Percentiles rank a stretch among this genome's conserved stretches.
Conservation (phyloP, 92 coral and sea anemone genomes). For the Blastomussa wellsi region DNA sequence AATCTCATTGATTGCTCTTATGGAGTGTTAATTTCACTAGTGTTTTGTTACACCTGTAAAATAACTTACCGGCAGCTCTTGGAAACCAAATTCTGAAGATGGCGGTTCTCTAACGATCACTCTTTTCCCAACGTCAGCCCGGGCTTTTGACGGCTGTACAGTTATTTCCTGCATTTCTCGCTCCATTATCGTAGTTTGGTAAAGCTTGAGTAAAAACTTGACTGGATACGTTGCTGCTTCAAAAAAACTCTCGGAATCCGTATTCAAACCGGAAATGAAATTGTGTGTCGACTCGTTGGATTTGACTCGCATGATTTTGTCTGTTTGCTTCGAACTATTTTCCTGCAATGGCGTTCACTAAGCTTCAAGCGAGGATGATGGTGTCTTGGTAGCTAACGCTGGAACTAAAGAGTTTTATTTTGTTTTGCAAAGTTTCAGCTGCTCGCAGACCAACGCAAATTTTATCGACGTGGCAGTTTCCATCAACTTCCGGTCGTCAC, state of each 20-base stretch:
- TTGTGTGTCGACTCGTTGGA: neutral
- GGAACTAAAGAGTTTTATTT: neutral
- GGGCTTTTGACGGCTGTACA: slow-evolving; percentile 56
- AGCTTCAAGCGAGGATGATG: neutral
- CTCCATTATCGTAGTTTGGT: slow-evolving; percentile 70
- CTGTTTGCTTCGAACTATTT: neutral
- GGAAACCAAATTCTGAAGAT: slow-evolving; percentile 62
- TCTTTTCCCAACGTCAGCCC: slow-evolving; percentile 43
- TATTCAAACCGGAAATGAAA: slow-evolving; percentile 29
- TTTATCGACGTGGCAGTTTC: slow-evolving; percentile 43
- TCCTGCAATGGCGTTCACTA: neutral
- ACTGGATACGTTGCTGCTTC: slow-evolving; percentile 71
- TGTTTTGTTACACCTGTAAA: neutral
- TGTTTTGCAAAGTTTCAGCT: slow-evolving; percentile 12
- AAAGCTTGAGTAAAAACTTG: slow-evolving; percentile 69
- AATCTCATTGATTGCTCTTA: neutral
- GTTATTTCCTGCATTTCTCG: slow-evolving; percentile 65
- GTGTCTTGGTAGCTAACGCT: neutral
- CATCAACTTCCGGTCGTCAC: slow-evolving; percentile 38
- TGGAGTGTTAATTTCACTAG: neutral
- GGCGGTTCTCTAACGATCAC: slow-evolving; percentile 61
- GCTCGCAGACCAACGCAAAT: slow-evolving; percentile 3
- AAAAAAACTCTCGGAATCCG: slow-evolving; percentile 50
- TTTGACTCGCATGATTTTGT: slow-evolving; percentile 20
- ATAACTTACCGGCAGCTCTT: slow-evolving; percentile 73